A percentile compares a stretch with the other conserved stretches of the same genome.
Evolutionary conservation across 2,888 invertebrate species (phyloP).

Genomic region (Patella ulyssiponensis): DNA sequence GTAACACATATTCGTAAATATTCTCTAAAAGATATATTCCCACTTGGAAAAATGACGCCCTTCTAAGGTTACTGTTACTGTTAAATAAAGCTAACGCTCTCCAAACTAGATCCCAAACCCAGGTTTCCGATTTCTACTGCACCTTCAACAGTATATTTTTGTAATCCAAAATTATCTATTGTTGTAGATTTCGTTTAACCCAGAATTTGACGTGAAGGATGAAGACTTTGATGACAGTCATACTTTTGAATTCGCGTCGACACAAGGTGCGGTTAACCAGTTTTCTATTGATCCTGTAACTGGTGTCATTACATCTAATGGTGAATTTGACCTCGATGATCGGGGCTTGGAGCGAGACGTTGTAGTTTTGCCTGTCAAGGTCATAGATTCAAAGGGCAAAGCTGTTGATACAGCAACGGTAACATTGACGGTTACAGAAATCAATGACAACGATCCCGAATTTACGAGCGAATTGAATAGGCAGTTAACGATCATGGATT

Average conservation of each 20-base stretch:
- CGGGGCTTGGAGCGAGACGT: background rate
- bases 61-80: too few species aligned
- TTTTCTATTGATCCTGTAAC: background rate
- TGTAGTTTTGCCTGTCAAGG: background rate
- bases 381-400: constrained; percentile 20
- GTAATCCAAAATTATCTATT: background rate
- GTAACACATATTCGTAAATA: too few species aligned
- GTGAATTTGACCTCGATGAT: background rate
- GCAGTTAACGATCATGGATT: constrained; percentile 11
- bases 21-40: too few species aligned
- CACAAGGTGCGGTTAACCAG: background rate
- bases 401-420: constrained; percentile 14
- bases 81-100: too few species aligned
- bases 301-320: background rate
- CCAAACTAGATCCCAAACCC: too few species aligned
- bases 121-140: too few species aligned
- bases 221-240: constrained; percentile 10
- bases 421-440: background rate
- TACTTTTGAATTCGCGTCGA: background rate
- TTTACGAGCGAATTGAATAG: background rate
- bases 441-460: constrained; percentile 17
- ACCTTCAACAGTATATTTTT: background rate
- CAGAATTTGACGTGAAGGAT: background rate
- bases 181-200: constrained; percentile 12
- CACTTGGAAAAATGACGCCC: too few species aligned